phyloP scores from a whole-genome alignment of 1,140 invertebrate species.

The Pseudachorutes palmiensis region DNA sequence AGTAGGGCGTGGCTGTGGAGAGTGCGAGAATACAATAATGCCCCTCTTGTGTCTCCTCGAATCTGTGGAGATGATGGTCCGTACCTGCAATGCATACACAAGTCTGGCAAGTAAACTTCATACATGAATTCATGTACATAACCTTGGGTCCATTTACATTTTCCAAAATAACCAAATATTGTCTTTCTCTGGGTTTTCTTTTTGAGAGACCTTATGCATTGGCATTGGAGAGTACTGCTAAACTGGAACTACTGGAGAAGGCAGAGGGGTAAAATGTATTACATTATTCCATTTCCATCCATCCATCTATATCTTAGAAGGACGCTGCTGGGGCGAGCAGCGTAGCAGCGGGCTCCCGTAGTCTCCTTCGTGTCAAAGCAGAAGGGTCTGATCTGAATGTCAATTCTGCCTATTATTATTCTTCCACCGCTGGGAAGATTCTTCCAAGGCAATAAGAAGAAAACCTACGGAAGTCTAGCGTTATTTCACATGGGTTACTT shows the following conservation, averaged over 20 bases:
- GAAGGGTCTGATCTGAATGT: conserved; percentile 5
- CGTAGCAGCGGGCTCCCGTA: too few relatives aligned
- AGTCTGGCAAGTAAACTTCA: neutral
- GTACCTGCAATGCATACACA: neutral
- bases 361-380: conserved; percentile 5
- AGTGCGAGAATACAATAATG: neutral
- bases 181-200: neutral
- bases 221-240: too few relatives aligned
- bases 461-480: neutral
- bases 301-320: neutral
- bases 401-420: conserved; percentile 2
- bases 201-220: neutral
- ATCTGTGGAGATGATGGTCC: neutral
- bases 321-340: too few relatives aligned
- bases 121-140: neutral
- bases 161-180: neutral
- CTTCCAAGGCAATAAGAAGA: too few relatives aligned
- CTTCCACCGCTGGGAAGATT: neutral
- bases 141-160: neutral
- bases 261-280: neutral
- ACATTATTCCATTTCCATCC: neutral
- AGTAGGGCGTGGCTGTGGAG: neutral
- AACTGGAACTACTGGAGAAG: too few relatives aligned
- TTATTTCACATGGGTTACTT: neutral
- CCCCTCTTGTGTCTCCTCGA: neutral